phyloP scores from a whole-genome alignment of 2,113 vertebrate species.

The Oncorhynchus clarkii region DNA sequence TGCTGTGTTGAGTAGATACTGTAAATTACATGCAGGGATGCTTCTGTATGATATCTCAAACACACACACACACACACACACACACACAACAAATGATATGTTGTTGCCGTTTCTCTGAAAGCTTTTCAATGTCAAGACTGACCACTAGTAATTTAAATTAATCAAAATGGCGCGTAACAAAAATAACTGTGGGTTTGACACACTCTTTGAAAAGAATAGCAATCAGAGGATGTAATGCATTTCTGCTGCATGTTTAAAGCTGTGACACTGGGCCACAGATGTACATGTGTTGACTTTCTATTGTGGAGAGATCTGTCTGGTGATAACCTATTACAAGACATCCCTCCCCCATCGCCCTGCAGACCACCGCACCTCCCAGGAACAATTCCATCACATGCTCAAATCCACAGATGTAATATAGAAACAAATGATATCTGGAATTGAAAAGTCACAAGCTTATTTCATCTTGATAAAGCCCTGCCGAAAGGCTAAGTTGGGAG shows the following conservation, averaged over 20 bases:
- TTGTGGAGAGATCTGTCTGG: constrained; percentile 94
- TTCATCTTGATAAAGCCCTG: constrained; percentile 96
- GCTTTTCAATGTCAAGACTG: constrained; percentile 75
- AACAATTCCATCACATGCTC: constrained; percentile 97
- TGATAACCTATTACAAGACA: constrained; percentile 95
- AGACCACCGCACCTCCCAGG: constrained; percentile 74
- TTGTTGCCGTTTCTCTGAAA: constrained; percentile 73
- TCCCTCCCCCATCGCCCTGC: constrained; percentile 69
- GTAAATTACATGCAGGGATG: constrained; percentile 54
- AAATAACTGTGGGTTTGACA: constrained; percentile 84
- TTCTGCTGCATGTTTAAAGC: constrained; percentile 98
- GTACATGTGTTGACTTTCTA: constrained; percentile 97
- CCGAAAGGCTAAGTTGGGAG: constrained; percentile 91
- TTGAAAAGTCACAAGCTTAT: constrained; percentile 99
- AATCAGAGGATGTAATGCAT: constrained; percentile 98
- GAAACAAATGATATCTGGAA: constrained; percentile 99
- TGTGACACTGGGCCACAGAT: constrained; percentile 95
- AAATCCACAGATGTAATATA: constrained; percentile 90
- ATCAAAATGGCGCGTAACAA: constrained; percentile 83
- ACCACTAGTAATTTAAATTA: constrained; percentile 85
- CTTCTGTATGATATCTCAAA: constrained; percentile 38
- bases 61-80: constrained; percentile 6
- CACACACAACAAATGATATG: constrained; percentile 52
- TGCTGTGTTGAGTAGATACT: constrained; percentile 32
- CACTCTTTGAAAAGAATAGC: constrained; percentile 89